Conservation (phyloP, 1,140 invertebrate genomes). For the Pogonognathellus flavescens region DNA sequence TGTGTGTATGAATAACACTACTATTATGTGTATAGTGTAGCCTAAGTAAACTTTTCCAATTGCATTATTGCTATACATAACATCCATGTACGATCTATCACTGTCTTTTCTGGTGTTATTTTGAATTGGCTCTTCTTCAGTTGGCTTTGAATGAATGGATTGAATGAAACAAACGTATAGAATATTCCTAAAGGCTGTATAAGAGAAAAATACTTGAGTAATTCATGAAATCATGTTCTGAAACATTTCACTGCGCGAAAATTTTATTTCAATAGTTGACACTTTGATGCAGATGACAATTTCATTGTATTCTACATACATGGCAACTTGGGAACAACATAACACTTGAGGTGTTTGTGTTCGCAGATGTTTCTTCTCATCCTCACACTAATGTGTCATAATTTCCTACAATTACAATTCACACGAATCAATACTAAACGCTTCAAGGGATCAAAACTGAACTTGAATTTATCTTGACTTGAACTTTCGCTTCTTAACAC, state of each 20-base stretch:
- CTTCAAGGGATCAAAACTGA: neutral
- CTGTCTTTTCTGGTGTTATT: slow-evolving; percentile 37
- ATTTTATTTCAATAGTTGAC: slow-evolving; percentile 42
- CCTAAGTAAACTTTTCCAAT: neutral
- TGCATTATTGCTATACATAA: neutral
- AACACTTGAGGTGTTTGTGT: slow-evolving; percentile 47
- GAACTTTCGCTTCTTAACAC: neutral
- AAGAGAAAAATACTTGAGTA: slow-evolving; percentile 42
- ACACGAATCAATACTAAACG: neutral
- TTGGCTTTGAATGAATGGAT: slow-evolving; percentile 21
- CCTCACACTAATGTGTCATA: slow-evolving; percentile 43
- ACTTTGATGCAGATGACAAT: slow-evolving; percentile 38
- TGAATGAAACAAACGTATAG: slow-evolving; percentile 11
- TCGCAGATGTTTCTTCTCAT: slow-evolving; percentile 41
- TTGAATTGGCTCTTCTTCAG: slow-evolving; percentile 18
- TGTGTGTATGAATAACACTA: too few relatives aligned
- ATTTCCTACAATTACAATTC: slow-evolving; percentile 28
- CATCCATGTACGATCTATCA: slow-evolving; percentile 18
- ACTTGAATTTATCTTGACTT: slow-evolving; percentile 24
- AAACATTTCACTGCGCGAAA: slow-evolving; percentile 42
- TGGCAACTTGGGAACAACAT: slow-evolving; percentile 38
- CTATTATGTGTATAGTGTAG: neutral
- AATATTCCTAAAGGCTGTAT: slow-evolving; percentile 1
- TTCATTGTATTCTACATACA: slow-evolving; percentile 6
- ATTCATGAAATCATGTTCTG: slow-evolving; percentile 45